Percentiles rank a stretch among this genome's conserved stretches.
Conservation (phyloP, 2,888 invertebrate species). For the Rhagonycha fulva region DNA sequence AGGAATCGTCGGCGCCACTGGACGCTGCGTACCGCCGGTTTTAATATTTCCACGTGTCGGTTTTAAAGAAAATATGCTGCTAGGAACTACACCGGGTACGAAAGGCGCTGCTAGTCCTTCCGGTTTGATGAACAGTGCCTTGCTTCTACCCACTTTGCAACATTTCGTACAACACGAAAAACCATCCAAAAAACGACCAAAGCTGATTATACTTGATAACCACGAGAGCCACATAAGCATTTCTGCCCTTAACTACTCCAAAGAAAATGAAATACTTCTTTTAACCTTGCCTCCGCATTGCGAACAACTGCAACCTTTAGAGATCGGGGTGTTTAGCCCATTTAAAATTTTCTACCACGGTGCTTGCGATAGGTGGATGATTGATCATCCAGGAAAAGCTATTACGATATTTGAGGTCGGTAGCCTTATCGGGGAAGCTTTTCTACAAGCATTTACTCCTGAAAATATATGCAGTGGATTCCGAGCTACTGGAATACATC, state of each 20-base stretch:
- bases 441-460: conserved; percentile 37
- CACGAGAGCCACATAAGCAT: conserved; percentile 32
- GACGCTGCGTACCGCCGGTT: neutral
- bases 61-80: conserved; percentile 1
- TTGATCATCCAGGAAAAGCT: conserved; percentile 35
- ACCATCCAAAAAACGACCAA: conserved; percentile 36
- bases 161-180: conserved; percentile 42
- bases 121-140: conserved; percentile 26
- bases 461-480: conserved; percentile 40
- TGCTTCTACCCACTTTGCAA: conserved; percentile 34
- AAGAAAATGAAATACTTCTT: conserved; percentile 38
- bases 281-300: conserved; percentile 45
- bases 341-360: conserved; percentile 34
- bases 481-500: conserved; percentile 32
- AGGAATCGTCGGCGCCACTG: neutral
- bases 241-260: conserved; percentile 29
- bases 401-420: conserved; percentile 47
- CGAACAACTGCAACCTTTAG: conserved; percentile 42
- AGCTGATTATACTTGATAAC: conserved; percentile 34
- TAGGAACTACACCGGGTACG: neutral
- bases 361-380: conserved; percentile 30
- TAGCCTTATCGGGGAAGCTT: conserved; percentile 32
- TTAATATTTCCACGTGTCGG: neutral
- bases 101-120: conserved; percentile 31
- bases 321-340: conserved; percentile 39